These are phyloP conservation scores for Drosophila barbarae DNA, from an alignment of 2,888 invertebrate genomes.

Conservation along the genomic window DNA sequence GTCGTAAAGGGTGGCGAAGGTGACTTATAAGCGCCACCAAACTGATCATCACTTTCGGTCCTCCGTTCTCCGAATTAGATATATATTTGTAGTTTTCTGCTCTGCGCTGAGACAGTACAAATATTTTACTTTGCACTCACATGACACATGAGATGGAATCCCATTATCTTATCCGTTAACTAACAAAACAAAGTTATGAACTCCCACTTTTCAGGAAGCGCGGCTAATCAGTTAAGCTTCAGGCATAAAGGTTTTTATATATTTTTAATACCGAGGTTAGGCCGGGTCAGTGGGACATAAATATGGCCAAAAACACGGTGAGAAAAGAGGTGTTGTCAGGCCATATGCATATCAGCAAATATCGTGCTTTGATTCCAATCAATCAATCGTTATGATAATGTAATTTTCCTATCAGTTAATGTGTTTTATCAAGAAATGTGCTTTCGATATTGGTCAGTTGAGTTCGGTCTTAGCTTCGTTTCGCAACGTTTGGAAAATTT, in stretches of 20 bases:
- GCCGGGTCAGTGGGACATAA: conserved; percentile 34
- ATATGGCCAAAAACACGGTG: conserved; percentile 7
- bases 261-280: conserved; percentile 16
- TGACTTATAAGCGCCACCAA: neutral
- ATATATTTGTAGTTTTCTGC: conserved; percentile 12
- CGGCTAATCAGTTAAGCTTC: conserved; percentile 12
- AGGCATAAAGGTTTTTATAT: conserved; percentile 12
- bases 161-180: conserved; percentile 39
- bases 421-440: conserved; percentile 11
- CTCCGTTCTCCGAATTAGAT: conserved; percentile 2
- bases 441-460: conserved; percentile 10
- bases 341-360: conserved; percentile 9
- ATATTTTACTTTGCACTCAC: conserved; percentile 47
- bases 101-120: conserved; percentile 20
- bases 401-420: conserved; percentile 47
- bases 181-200: conserved; percentile 36
- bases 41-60: conserved; percentile 10
- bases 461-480: conserved; percentile 21
- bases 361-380: conserved; percentile 42
- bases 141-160: conserved; percentile 33
- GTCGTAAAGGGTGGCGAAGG: neutral
- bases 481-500: conserved; percentile 12
- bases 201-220: conserved; percentile 38
- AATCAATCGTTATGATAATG: conserved; percentile 43
- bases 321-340: conserved; percentile 22